phyloP scores from a whole-genome alignment of 1,140 invertebrate species.

The fruit fly (Drosophila melanogaster) region DNA sequence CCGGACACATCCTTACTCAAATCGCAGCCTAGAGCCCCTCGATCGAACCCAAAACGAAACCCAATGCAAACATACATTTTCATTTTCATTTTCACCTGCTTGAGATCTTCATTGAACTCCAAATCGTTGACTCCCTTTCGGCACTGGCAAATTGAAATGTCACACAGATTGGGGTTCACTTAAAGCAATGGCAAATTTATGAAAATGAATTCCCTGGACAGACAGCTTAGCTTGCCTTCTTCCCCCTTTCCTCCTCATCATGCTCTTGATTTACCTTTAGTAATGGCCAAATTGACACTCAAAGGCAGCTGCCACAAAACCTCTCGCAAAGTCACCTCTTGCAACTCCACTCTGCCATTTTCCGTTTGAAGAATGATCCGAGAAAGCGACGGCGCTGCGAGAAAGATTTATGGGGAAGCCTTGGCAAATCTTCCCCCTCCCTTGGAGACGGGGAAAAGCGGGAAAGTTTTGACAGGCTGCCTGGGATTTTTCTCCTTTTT shows the following conservation, averaged over 20 bases:
- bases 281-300: slow-evolving; percentile 59
- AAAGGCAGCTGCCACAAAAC: slow-evolving; percentile 49
- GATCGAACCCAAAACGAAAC: slow-evolving; percentile 1
- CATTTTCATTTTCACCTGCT: slow-evolving; percentile 72
- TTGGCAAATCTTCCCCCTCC: slow-evolving; percentile 19
- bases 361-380: slow-evolving; percentile 64
- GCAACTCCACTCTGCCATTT: slow-evolving; percentile 13
- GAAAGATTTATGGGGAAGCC: slow-evolving; percentile 57
- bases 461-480: slow-evolving; percentile 47
- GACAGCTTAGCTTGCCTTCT: background rate
- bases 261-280: slow-evolving; percentile 38
- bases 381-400: slow-evolving; percentile 40
- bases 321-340: slow-evolving; percentile 9
- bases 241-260: slow-evolving; percentile 18
- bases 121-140: slow-evolving; percentile 8
- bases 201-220: slow-evolving; percentile 54
- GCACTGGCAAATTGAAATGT: slow-evolving; percentile 67
- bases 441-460: slow-evolving; percentile 4
- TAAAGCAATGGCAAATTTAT: slow-evolving; percentile 33
- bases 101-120: slow-evolving; percentile 30
- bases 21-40: background rate
- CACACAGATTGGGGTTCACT: slow-evolving; percentile 24
- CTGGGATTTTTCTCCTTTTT: slow-evolving; percentile 8
- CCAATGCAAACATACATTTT: slow-evolving; percentile 64
- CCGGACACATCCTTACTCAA: slow-evolving; percentile 40